Evolutionary conservation across 92 coral and sea anemone genomes (phyloP).

Genomic region (Palythoa grandis): DNA sequence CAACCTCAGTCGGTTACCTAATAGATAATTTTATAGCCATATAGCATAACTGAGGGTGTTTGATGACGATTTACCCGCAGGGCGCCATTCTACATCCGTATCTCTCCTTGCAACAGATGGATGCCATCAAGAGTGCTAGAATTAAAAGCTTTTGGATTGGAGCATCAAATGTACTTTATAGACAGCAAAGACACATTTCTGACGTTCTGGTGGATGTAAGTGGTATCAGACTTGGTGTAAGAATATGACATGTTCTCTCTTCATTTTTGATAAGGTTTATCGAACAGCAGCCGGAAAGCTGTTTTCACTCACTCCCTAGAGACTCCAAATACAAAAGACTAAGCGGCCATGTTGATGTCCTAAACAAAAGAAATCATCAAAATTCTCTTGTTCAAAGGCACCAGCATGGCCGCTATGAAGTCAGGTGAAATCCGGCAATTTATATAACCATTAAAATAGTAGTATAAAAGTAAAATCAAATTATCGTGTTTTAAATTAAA

Average conservation of each 20-base stretch:
- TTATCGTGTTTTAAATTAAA: background rate
- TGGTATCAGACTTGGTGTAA: background rate
- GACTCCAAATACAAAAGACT: no score
- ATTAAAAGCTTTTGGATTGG: constrained; percentile 80
- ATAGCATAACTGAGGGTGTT: no score
- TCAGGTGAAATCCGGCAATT: no score
- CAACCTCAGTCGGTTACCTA: no score
- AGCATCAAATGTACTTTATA: constrained; percentile 78
- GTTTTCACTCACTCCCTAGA: no score
- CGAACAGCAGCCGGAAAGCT: no score
- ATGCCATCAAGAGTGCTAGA: constrained; percentile 60
- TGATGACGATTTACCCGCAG: constrained; percentile 33
- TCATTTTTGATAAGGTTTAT: background rate
- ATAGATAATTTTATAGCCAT: no score
- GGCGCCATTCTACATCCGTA: constrained; percentile 79
- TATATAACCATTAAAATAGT: no score
- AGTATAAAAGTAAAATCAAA: background rate
- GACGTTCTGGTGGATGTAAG: constrained; percentile 83
- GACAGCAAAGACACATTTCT: constrained; percentile 66
- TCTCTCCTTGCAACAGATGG: constrained; percentile 86
- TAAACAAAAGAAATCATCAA: no score
- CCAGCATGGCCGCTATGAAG: no score
- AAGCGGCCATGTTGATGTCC: no score
- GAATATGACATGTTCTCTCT: background rate
- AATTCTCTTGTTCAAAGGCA: no score